Base-by-base conservation (phyloP, 1,140 invertebrate species). In the Psilanteris sp. region DNA sequence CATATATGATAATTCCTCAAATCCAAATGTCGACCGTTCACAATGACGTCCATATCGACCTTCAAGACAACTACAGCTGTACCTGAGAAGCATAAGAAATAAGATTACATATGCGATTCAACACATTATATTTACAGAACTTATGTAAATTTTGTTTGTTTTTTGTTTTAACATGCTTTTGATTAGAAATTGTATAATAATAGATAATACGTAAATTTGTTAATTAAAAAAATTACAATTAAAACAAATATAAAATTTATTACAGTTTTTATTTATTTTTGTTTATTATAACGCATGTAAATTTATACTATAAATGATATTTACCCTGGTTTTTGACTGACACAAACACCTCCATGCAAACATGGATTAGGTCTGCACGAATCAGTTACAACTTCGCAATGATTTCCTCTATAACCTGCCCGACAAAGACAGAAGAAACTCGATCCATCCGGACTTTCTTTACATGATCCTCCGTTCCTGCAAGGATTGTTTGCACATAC, bases 331-430 rank as follows among this genome's bases (percentile, higher is more conserved):
- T 94, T 95, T 6, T 93, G 89, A 82, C 92, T 93, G 22, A 97
- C 92, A 80, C 96, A 96, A 15, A 94, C 90, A 7, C 95, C 96
- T 7, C 94, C 95, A 86, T 96, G 91, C 15, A 96, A 87, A 80
- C 96, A 97, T 9, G 96, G 96, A 87, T 97, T 97, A 2, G 96
- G 96, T 76, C 95, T 90, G 80, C 96, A 97, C 0, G 95, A 95
- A 86, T 97, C 95, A 0, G 94, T 92, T 0, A 95, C 88, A 4
- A 92, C 91, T 88, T 97, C 96, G 85, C 96, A 97, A 73, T 94
- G 92, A 83, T 94, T 95, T 6, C 96, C 96, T 18, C 95, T 91
- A 81, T 96, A 97, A 3, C 96, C 96, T 1, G 95, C 93, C 1
- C 96, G 90, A 81, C 96, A 97, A 0, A 97, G 87, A 78, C 96